These are phyloP conservation scores for Ophiodon elongatus DNA, from an alignment of 2,113 vertebrate species.

Conservation along the genomic window DNA sequence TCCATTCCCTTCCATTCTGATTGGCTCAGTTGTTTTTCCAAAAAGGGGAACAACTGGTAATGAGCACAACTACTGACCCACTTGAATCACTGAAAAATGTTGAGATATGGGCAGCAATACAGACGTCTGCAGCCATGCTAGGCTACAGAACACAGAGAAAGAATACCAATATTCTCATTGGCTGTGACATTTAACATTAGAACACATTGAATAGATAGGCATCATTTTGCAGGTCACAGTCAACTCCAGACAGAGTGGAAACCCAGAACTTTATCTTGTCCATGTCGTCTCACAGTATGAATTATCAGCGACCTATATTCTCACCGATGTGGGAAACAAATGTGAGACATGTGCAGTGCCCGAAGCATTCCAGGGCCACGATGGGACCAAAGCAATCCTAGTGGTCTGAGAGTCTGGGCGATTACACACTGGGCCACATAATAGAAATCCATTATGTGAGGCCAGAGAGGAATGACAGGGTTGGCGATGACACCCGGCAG, in stretches of 20 bases:
- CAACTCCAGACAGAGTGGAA: constrained; percentile 21
- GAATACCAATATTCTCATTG: not conserved
- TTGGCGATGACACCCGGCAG: constrained; percentile 50
- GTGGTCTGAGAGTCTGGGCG: constrained; percentile 31
- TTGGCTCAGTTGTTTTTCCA: not conserved
- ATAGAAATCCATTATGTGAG: constrained; percentile 56
- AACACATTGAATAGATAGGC: not conserved
- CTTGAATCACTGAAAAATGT: not conserved
- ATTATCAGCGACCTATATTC: constrained; percentile 42
- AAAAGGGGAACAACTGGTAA: not conserved
- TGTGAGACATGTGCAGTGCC: constrained; percentile 26
- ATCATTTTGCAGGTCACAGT: not conserved
- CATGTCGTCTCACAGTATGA: constrained; percentile 31
- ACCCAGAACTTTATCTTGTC: constrained; percentile 24
- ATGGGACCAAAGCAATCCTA: constrained; percentile 24
- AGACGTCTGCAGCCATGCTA: not conserved
- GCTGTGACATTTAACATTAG: not conserved
- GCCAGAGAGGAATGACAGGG: constrained; percentile 50
- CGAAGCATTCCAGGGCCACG: constrained; percentile 26
- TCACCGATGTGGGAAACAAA: constrained; percentile 32
- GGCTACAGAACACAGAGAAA: not conserved
- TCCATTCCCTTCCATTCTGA: not conserved
- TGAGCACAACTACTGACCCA: not conserved
- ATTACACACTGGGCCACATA: constrained; percentile 46
- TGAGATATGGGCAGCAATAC: not conserved